Evolutionary conservation across 2,888 invertebrate genomes (phyloP), one percentile per base, ranked within the genome.

Genomic region (Pterostichus niger): DNA sequence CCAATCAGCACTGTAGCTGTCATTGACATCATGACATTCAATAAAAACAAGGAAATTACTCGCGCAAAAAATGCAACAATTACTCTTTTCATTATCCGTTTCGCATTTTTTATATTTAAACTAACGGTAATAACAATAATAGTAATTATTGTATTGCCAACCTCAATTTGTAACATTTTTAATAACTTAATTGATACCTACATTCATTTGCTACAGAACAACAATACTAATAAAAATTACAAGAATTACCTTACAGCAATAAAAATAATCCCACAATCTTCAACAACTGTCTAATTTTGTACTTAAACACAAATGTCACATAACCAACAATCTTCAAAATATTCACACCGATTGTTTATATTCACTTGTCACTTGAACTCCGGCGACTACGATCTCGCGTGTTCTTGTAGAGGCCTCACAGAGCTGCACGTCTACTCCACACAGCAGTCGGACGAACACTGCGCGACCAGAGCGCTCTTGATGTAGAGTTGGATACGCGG

Each of bases 401-500:
- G 56, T 56, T 52, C 9, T n/a, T 11, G 56, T 0, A 5, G 56
- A 5, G 6, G 17, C 0, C 9, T 10, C 24, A 2, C 9, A 6
- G 6, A 3, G 13, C 9, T 73, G 46, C 83, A 61, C 79, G 49
- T 84, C 85, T 78, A 73, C 83, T 84, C 82, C 17, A 46, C 84
- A 40, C 85, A 75, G 84, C 84, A 79, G 85, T 85, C 75, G 79
- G 83, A 84, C 84, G 84, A 85, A 82, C 84, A 86, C 86, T 86
- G 80, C 73, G 2, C 40, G 40, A 40, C 6, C 40, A 40, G 5
- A 80, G 80, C 77, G 78, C 81, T 46, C 35, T 40, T 9, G 40
- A 40, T 7, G 52, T 13, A 1, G 52, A n/a, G 10, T 13, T 52
- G 13, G n/a, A 13, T 44, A 7, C 46, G 24, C n/a, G 44, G 6